These are phyloP conservation scores for Lamellibrachia satsuma DNA, from an alignment of 2,888 invertebrate species.

Conservation along the genomic window DNA sequence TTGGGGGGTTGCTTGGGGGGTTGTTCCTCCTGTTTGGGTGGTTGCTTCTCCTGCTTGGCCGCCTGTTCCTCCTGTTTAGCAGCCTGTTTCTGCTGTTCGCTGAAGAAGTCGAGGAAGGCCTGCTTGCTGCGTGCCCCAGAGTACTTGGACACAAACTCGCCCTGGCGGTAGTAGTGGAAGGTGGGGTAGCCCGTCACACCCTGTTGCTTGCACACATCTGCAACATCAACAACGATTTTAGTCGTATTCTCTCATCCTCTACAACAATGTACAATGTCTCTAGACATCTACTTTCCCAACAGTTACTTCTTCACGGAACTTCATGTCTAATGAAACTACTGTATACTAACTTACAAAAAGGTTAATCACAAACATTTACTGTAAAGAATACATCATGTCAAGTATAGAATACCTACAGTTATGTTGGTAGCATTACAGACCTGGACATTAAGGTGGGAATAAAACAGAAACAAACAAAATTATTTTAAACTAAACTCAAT, in stretches of 20 bases:
- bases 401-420: too few species aligned
- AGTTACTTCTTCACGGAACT: too few species aligned
- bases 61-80: neutral
- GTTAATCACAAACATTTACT: too few species aligned
- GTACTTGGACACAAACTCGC: slow-evolving; percentile 75
- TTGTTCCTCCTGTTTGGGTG: neutral
- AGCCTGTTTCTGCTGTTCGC: slow-evolving; percentile 40
- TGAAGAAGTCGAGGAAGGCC: slow-evolving; percentile 75
- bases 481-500: too few species aligned
- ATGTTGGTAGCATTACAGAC: too few species aligned
- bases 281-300: too few species aligned
- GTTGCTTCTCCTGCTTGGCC: neutral
- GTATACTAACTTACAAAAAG: too few species aligned
- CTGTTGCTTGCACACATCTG: slow-evolving; percentile 72
- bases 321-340: too few species aligned
- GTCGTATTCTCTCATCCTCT: neutral
- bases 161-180: slow-evolving; percentile 84
- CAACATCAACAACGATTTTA: slow-evolving; percentile 33
- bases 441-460: too few species aligned
- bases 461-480: too few species aligned
- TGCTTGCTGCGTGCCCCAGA: slow-evolving; percentile 72
- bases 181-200: slow-evolving; percentile 87
- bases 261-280: neutral
- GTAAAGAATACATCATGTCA: too few species aligned
- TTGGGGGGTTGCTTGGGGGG: neutral